A percentile compares a stretch with the other conserved stretches of the same genome.
These are phyloP conservation scores for Pluvialis apricaria DNA, from an alignment of 2,113 vertebrate species.

Conservation along the genomic window DNA sequence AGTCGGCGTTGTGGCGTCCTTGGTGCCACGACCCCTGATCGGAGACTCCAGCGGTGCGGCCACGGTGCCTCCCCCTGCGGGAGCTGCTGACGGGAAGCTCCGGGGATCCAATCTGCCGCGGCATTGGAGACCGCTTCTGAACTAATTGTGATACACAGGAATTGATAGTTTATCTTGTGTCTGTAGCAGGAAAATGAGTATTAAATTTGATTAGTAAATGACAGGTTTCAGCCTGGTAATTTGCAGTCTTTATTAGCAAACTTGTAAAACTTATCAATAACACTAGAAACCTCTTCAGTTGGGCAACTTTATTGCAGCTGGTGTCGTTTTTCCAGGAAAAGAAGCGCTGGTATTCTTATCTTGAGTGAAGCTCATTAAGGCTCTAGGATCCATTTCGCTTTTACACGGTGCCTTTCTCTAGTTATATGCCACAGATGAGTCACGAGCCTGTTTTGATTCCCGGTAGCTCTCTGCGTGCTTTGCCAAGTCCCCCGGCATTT, in stretches of 20 bases:
- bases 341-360: background rate
- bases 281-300: background rate
- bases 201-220: conserved; percentile 68
- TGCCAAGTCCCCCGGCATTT: conserved; percentile 19
- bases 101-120: conserved; percentile 4
- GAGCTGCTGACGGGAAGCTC: conserved; percentile 28
- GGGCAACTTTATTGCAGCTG: background rate
- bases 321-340: background rate
- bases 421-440: background rate
- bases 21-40: background rate
- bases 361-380: background rate
- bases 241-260: conserved; percentile 65
- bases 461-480: conserved; percentile 7
- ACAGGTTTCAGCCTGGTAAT: conserved; percentile 65
- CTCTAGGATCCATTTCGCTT: background rate
- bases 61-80: background rate
- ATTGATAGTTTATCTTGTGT: conserved; percentile 64
- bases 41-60: background rate
- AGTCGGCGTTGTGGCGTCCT: background rate
- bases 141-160: conserved; percentile 30
- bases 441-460: conserved; percentile 21
- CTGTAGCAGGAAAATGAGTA: conserved; percentile 60
- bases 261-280: conserved; percentile 50
- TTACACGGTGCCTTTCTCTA: background rate
- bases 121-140: conserved; percentile 44